These are phyloP conservation scores for Manis javanica DNA, from an alignment of 2,797 vertebrate species.

Conservation along the genomic window DNA sequence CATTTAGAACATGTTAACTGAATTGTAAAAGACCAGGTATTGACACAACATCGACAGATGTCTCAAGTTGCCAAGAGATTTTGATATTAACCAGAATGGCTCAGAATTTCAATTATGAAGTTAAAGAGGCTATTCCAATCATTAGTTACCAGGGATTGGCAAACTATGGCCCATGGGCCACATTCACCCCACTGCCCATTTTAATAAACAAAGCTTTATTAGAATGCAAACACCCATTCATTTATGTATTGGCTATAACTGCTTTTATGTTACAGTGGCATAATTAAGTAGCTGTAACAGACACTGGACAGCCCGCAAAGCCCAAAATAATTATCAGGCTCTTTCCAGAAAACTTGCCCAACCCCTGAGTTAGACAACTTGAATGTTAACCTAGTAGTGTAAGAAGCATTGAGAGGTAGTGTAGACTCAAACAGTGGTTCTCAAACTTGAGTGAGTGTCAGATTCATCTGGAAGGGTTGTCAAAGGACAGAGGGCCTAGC, in stretches of 20 bases:
- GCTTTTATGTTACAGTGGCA: not conserved
- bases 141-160: not conserved
- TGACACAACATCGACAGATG: not conserved
- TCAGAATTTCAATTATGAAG: conserved; percentile 26
- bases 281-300: not conserved
- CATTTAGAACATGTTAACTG: conserved; percentile 24
- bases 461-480: not conserved
- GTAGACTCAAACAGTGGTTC: not conserved
- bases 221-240: not conserved
- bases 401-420: not conserved
- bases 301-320: not conserved
- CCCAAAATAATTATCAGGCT: not conserved
- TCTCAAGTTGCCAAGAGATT: not conserved
- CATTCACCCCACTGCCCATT: not conserved
- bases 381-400: not conserved
- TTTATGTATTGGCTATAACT: not conserved
- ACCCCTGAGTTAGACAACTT: not conserved
- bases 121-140: not conserved
- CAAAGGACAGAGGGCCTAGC: not conserved
- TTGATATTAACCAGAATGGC: conserved; percentile 13
- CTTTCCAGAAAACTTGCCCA: not conserved
- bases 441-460: not conserved
- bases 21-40: not conserved
- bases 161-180: not conserved
- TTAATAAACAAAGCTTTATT: conserved; percentile 30